phyloP scores from a whole-genome alignment of 2,797 vertebrate genomes.

The Diglossa cyanea region DNA sequence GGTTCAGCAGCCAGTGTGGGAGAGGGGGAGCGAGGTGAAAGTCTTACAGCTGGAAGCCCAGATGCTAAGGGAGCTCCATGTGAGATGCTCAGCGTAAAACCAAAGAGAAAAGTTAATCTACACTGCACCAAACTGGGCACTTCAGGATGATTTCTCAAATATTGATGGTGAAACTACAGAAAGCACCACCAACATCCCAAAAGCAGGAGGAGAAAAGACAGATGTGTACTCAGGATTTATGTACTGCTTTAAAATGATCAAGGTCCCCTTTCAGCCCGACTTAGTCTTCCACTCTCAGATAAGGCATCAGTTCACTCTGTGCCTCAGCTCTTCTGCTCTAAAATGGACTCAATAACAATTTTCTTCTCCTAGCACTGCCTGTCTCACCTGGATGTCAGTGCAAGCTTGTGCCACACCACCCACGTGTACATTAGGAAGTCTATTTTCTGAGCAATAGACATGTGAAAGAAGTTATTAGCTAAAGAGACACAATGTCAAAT shows the following conservation, averaged over 20 bases:
- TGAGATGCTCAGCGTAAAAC: slow-evolving; percentile 30
- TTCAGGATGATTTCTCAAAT: slow-evolving; percentile 54
- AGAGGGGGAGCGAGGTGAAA: background rate
- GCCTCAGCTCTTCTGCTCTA: background rate
- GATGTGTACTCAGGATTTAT: background rate
- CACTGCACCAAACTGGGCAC: background rate
- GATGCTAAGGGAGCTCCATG: slow-evolving; percentile 71
- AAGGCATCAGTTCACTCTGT: background rate
- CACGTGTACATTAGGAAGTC: background rate
- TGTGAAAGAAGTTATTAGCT: fast-evolving
- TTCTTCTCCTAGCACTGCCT: background rate
- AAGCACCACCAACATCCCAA: background rate
- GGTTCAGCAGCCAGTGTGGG: background rate
- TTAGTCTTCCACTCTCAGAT: background rate
- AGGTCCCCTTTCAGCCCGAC: background rate
- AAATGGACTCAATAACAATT: background rate
- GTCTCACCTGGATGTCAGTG: background rate
- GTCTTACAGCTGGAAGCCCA: slow-evolving; percentile 65
- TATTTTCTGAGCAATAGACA: background rate
- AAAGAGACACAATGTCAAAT: background rate
- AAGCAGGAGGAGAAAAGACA: background rate
- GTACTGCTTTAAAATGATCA: background rate
- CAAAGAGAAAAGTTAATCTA: slow-evolving; percentile 25
- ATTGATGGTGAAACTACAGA: background rate
- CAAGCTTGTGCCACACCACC: background rate